Base-by-base conservation (phyloP, 2,797 vertebrate genomes). In the Peromyscus eremicus region DNA sequence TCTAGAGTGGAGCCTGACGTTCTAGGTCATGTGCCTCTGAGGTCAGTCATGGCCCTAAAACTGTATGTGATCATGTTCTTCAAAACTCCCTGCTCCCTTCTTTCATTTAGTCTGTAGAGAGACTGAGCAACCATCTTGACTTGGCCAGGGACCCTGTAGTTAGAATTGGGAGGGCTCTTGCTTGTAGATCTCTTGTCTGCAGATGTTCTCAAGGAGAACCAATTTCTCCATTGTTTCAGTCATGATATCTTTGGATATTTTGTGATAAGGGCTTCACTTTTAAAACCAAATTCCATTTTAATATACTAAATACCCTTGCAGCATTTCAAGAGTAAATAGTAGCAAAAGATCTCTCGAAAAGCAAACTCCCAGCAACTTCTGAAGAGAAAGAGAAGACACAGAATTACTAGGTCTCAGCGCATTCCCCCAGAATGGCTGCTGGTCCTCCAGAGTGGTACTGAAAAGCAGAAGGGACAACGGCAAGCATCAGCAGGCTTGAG, bases 141-240 rank as follows among this genome's bases (percentile, higher is more conserved):
- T 34, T 0, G 9, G 64, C 10, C 17, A 55, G 34, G 16, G 6
- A 17, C 0, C 0, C 27, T 14, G 4, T 19, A 6, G 3, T 64
- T 71, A 55, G 55, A 76, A n/a, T 12, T 34, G 29, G 8, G 76
- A 43, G 68, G 60, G 2, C 8, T 87, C 9, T 91, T 84, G 19
- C 9, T 80, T 84, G 21, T 60, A 4, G 13, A 49, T 84, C 2
- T 60, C 23, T 49, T 55, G 27, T 86, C 49, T 85, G 16, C n/a
- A 34, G 23, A 70, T 86, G 3, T 17, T 85, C 17, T 60, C n/a
- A 68, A 80, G 80, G 19, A 89, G 12, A 95, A 40, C 55, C 55
- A 88, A 83, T 25, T 27, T 40, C 9, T 21, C 0, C 6, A 81
- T 85, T 81, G 6, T 82, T 89, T 85, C 5, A 62, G 27, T 9